A percentile compares a stretch with the other conserved stretches of the same genome.
phyloP scores from a whole-genome alignment of 2,888 invertebrate genomes.

The Hirtodrosophila trivittata region DNA sequence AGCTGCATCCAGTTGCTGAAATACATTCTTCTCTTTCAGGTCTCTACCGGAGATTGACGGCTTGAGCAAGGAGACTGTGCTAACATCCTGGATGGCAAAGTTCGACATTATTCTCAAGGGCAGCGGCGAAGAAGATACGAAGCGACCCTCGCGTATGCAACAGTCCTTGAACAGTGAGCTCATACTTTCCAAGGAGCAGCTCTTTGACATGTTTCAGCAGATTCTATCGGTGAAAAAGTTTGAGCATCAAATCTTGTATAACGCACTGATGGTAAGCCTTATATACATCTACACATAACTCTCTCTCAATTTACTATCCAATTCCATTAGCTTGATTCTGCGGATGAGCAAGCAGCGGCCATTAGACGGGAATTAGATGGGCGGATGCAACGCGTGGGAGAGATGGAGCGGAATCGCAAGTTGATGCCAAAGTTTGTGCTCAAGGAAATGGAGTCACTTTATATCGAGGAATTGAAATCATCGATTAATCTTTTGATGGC shows the following conservation, averaged over 20 bases:
- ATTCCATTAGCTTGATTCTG: conserved; percentile 94
- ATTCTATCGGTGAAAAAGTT: conserved; percentile 99
- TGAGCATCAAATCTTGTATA: conserved; percentile 99
- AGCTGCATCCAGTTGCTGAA: too few species aligned
- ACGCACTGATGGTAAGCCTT: conserved; percentile 94
- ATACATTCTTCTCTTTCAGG: conserved; percentile 84
- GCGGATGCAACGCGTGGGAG: conserved; percentile 97
- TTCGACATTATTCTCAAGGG: conserved; percentile 99
- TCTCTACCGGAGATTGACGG: conserved; percentile 99
- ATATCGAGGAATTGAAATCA: conserved; percentile 98
- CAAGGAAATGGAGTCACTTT: conserved; percentile 99
- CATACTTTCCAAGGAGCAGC: conserved; percentile 98
- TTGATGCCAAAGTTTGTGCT: conserved; percentile 99
- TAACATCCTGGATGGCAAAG: conserved; percentile 99
- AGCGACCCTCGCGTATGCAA: conserved; percentile 93
- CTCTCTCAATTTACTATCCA: neutral
- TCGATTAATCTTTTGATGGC: conserved; percentile 99
- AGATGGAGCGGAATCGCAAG: conserved; percentile 99
- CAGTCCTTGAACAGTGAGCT: conserved; percentile 96
- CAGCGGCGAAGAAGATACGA: conserved; percentile 93
- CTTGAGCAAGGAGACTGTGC: conserved; percentile 98
- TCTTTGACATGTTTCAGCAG: conserved; percentile 99
- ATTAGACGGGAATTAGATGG: conserved; percentile 99
- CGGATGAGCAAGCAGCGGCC: conserved; percentile 99
- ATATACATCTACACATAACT: neutral